Base-by-base conservation (phyloP, 2,888 invertebrate species). In the Barypeithes pellucidus region DNA sequence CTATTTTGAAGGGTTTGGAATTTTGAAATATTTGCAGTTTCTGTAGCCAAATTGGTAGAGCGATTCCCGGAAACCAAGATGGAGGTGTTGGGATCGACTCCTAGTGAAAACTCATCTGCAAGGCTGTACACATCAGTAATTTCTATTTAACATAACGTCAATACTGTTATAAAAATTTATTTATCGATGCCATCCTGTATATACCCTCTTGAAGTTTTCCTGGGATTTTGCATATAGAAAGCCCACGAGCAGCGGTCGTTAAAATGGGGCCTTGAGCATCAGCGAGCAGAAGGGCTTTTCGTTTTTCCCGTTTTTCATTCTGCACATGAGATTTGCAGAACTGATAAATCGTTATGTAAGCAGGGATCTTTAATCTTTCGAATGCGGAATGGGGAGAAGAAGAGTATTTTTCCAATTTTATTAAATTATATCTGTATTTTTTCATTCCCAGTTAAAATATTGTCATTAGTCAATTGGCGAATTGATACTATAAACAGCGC, bases 261-360 rank as follows among this genome's bases (percentile, higher is more conserved):
- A 75, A 74, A 74, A 74, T 67, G 63, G 59, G 74, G 66, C 69
- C 68, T 57, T 65, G 50, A 69, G 67, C 66, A 61, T 59, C 62
- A 60, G 29, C 52, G 39, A 59, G 65, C 47, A 68, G 47, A 41
- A 63, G 67, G 62, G 57, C 54, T 61, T 67, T 75, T 63, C 65
- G 47, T 67, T 75, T 71, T 75, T 67, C 67, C 71, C 71, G 71
- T 75, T 75, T 75, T 75, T 75, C 75, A 63, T 75, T 65, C 71
- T 67, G 75, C 75, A 75, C 71, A 75, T 75, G 75, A 75, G 75
- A 75, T 75, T 75, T 75, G 75, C 75, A 63, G 67, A 67, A 71
- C 75, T 75, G 75, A 74, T 74, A 75, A 75, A 75, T 75, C 75
- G 75, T 71, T 71, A 71, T 75, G 75, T 75, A 75, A 71, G 71